These are phyloP conservation scores for Operophtera brumata DNA, from an alignment of 2,888 invertebrate genomes.

Conservation along the genomic window DNA sequence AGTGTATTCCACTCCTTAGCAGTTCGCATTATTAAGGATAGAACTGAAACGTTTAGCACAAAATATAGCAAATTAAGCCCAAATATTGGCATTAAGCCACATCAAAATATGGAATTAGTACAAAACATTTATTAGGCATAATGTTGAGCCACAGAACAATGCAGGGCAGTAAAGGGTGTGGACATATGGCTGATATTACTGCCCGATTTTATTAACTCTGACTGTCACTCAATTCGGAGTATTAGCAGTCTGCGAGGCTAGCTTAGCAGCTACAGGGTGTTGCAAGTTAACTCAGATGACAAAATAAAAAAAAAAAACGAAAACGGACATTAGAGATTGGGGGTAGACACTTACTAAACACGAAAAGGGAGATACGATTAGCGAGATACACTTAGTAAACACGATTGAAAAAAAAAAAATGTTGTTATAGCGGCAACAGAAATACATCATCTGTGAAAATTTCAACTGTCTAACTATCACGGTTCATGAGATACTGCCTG, in stretches of 20 bases:
- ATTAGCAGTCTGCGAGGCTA: slow-evolving; percentile 54
- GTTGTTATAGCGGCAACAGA: too few relatives aligned
- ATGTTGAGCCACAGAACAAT: slow-evolving; percentile 6
- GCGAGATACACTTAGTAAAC: too few relatives aligned
- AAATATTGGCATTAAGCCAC: slow-evolving; percentile 1
- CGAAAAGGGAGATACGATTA: too few relatives aligned
- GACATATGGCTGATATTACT: slow-evolving; percentile 73
- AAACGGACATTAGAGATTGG: too few relatives aligned
- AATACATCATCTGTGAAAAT: too few relatives aligned
- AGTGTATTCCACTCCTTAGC: too few relatives aligned
- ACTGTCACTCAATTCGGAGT: slow-evolving; percentile 75
- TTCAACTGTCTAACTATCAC: too few relatives aligned
- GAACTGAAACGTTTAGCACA: too few relatives aligned
- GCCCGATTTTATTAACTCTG: slow-evolving; percentile 71
- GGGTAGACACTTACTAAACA: too few relatives aligned
- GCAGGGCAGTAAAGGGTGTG: slow-evolving; percentile 49
- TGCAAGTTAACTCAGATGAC: slow-evolving; percentile 2
- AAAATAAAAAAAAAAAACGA: not conserved
- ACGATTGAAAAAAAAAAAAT: too few relatives aligned
- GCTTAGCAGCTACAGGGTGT: slow-evolving; percentile 50
- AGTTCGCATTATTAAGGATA: too few relatives aligned
- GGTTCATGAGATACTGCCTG: too few relatives aligned
- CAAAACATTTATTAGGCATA: slow-evolving; percentile 19
- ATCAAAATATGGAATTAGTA: slow-evolving; percentile 18
- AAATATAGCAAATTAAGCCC: not conserved